Conservation (phyloP, 2,888 invertebrate species). For the Lasius fuliginosus region DNA sequence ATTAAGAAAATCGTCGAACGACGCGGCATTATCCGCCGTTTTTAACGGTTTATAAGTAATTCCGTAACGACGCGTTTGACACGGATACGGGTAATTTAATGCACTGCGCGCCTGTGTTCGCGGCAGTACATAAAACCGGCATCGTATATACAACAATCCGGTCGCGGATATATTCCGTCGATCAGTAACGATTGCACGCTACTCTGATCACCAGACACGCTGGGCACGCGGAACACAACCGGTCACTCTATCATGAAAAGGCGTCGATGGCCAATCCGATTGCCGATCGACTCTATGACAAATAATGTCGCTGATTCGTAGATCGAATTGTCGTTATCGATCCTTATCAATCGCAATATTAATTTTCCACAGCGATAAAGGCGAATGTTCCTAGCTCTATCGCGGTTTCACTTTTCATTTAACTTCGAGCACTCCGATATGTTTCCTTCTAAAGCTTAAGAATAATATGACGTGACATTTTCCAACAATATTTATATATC, state of each 20-base stretch:
- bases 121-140: conserved; percentile 51
- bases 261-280: conserved; percentile 80
- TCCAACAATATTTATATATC: background rate
- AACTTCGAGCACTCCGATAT: conserved; percentile 1
- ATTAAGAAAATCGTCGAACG: conserved; percentile 29
- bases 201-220: conserved; percentile 80
- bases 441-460: background rate
- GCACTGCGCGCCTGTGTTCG: conserved; percentile 48
- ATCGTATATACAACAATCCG: conserved; percentile 31
- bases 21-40: conserved; percentile 59
- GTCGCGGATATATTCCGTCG: conserved; percentile 73
- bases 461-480: background rate
- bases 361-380: conserved; percentile 30
- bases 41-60: conserved; percentile 62
- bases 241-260: conserved; percentile 75
- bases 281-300: conserved; percentile 78
- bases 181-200: conserved; percentile 82
- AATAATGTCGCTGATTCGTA: conserved; percentile 70
- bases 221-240: conserved; percentile 82
- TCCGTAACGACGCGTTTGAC: conserved; percentile 75
- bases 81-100: conserved; percentile 76
- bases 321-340: conserved; percentile 18
- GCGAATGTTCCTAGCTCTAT: conserved; percentile 24
- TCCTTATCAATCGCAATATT: conserved; percentile 45
- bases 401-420: conserved; percentile 49